A percentile compares a stretch with the other conserved stretches of the same genome.
These are phyloP conservation scores for Drosophila triauraria DNA, from an alignment of 1,140 invertebrate genomes.

Conservation along the genomic window DNA sequence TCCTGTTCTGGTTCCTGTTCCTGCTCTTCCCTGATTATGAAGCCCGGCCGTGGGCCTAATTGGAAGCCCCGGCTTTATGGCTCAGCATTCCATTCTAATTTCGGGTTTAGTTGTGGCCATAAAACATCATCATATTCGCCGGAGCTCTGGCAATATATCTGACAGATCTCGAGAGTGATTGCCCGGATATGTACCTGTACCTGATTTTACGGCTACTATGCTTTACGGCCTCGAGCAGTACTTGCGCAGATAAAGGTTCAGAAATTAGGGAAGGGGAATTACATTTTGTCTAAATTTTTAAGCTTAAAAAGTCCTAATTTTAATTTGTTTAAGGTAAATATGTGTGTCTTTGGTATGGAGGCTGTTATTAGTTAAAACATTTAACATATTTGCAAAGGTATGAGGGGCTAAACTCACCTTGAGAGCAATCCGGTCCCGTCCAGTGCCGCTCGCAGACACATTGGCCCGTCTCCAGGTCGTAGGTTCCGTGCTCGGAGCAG, in stretches of 20 bases:
- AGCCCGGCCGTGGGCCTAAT: slow-evolving; percentile 40
- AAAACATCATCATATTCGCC: slow-evolving; percentile 57
- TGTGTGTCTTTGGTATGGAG: not conserved
- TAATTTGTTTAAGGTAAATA: not conserved
- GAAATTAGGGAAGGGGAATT: not conserved
- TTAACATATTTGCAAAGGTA: not conserved
- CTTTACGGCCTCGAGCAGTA: slow-evolving; percentile 24
- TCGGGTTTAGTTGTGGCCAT: slow-evolving; percentile 50
- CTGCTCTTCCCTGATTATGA: slow-evolving; percentile 20
- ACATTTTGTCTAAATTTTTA: not conserved
- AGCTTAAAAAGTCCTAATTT: not conserved
- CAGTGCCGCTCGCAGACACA: slow-evolving; percentile 96
- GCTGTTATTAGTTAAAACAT: slow-evolving; percentile 7
- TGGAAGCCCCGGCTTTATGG: slow-evolving; percentile 50
- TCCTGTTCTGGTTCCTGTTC: slow-evolving; percentile 6
- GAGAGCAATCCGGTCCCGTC: slow-evolving; percentile 95
- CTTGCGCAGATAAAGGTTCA: not conserved
- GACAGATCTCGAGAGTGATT: slow-evolving; percentile 54
- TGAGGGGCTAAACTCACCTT: slow-evolving; percentile 87
- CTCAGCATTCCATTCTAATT: slow-evolving; percentile 52
- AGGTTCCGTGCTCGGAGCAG: slow-evolving; percentile 95
- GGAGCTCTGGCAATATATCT: slow-evolving; percentile 15
- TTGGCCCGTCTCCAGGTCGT: slow-evolving; percentile 93
- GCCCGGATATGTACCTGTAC: slow-evolving; percentile 17
- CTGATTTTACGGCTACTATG: slow-evolving; percentile 40